A percentile compares a stretch with the other conserved stretches of the same genome.
phyloP scores from a whole-genome alignment of 2,113 vertebrate genomes.

The Ceyx cyanopectus region DNA sequence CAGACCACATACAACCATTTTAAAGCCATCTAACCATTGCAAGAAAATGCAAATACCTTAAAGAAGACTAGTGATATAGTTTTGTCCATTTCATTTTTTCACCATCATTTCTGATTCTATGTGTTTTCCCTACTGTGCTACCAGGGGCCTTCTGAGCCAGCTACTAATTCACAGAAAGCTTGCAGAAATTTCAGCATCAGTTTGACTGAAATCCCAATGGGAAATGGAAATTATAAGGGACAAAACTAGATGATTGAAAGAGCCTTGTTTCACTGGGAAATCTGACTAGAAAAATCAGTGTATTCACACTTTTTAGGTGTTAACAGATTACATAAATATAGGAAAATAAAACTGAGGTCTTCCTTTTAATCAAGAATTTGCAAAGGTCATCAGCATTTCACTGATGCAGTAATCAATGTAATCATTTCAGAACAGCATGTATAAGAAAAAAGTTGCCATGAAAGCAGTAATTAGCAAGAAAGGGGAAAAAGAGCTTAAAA shows the following conservation, averaged over 20 bases:
- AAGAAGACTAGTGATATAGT: background rate
- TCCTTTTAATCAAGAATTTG: slow-evolving; percentile 3
- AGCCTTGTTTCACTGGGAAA: background rate
- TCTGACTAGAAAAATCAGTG: background rate
- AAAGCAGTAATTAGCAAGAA: background rate
- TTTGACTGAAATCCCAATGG: background rate
- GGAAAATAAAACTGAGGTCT: background rate
- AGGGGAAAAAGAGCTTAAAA: background rate
- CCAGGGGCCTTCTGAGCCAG: background rate
- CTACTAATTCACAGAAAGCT: background rate
- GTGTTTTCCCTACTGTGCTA: background rate
- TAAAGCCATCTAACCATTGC: too few relatives aligned
- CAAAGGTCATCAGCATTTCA: background rate
- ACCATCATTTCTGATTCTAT: background rate
- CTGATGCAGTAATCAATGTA: background rate
- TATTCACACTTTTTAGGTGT: background rate
- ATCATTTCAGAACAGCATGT: background rate
- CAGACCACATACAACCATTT: too few relatives aligned
- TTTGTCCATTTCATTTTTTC: background rate
- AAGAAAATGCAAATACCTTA: background rate
- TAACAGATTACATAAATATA: background rate
- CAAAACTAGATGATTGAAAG: background rate
- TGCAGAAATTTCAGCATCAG: background rate
- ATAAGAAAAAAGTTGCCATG: background rate
- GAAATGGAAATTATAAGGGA: background rate